A percentile compares a stretch with the other conserved stretches of the same genome.
These are phyloP conservation scores for Epistrophe grossulariae DNA, from an alignment of 2,888 invertebrate genomes.

Conservation along the genomic window DNA sequence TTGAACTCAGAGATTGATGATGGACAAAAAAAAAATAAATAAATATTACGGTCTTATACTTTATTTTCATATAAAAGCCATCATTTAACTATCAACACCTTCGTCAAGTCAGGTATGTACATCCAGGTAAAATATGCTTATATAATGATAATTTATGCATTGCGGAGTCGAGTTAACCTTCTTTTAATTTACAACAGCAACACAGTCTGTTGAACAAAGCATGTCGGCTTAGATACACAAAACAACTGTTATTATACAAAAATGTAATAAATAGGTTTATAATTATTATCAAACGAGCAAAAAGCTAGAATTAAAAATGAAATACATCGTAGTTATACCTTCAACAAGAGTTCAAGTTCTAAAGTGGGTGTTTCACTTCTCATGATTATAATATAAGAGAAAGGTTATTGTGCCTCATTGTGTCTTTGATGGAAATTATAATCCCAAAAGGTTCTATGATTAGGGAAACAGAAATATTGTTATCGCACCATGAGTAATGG, in stretches of 20 bases:
- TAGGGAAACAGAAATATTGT: background rate
- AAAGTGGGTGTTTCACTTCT: conserved; percentile 19
- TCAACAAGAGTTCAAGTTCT: background rate
- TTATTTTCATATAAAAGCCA: conserved; percentile 25
- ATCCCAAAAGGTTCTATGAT: conserved; percentile 3
- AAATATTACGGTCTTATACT: conserved; percentile 3
- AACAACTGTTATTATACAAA: conserved; percentile 39
- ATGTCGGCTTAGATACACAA: conserved; percentile 16
- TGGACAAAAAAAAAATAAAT: conserved; percentile 1
- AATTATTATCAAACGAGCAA: conserved; percentile 13
- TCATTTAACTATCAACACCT: conserved; percentile 70
- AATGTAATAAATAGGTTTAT: conserved; percentile 27
- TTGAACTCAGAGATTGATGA: conserved; percentile 32
- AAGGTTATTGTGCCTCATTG: conserved; percentile 8
- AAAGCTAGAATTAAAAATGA: conserved; percentile 7
- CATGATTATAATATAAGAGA: background rate
- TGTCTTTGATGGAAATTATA: conserved; percentile 12
- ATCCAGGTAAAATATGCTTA: background rate
- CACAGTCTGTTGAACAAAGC: conserved; percentile 19
- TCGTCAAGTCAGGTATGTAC: conserved; percentile 1
- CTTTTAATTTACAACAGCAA: conserved; percentile 2
- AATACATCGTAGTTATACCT: background rate
- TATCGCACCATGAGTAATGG: background rate
- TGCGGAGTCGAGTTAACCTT: conserved; percentile 15
- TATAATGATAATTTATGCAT: conserved; percentile 31